Conservation (phyloP, 2,797 vertebrate species). For the Yasuhikotakia modesta region DNA sequence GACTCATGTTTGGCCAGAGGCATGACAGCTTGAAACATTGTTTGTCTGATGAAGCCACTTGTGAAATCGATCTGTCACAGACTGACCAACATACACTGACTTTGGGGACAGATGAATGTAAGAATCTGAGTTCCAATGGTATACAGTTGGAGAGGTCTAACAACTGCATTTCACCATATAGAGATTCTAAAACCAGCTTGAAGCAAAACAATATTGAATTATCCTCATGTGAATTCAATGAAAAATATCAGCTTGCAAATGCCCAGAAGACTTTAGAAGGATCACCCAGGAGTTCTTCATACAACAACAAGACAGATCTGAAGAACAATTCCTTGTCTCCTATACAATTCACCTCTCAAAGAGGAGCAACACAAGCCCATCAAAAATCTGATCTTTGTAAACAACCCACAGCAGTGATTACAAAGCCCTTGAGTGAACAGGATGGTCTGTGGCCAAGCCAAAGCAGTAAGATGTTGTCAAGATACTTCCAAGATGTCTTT, state of each 20-base stretch:
- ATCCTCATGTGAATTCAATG: not conserved
- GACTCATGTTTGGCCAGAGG: constrained; percentile 29
- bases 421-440: not conserved
- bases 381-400: constrained; percentile 22
- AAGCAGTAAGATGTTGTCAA: constrained; percentile 16
- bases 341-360: constrained; percentile 21
- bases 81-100: not conserved
- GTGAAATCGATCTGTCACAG: constrained; percentile 3
- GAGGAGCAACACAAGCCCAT: constrained; percentile 11
- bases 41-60: constrained; percentile 20
- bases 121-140: not conserved
- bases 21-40: not conserved
- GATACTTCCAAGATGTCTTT: not conserved
- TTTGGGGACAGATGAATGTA: not conserved
- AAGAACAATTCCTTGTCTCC: constrained; percentile 19
- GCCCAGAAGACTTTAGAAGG: constrained; percentile 10
- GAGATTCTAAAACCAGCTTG: not conserved
- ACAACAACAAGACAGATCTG: constrained; percentile 16
- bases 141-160: not conserved
- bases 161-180: not conserved
- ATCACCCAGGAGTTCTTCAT: not conserved
- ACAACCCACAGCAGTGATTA: not conserved
- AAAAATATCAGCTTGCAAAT: constrained; percentile 16
- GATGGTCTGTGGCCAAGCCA: not conserved
- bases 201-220: not conserved